A percentile compares a stretch with the other conserved stretches of the same genome.
Evolutionary conservation across 2,888 invertebrate species (phyloP).

Genomic region (Meliscaeva auricollis): DNA sequence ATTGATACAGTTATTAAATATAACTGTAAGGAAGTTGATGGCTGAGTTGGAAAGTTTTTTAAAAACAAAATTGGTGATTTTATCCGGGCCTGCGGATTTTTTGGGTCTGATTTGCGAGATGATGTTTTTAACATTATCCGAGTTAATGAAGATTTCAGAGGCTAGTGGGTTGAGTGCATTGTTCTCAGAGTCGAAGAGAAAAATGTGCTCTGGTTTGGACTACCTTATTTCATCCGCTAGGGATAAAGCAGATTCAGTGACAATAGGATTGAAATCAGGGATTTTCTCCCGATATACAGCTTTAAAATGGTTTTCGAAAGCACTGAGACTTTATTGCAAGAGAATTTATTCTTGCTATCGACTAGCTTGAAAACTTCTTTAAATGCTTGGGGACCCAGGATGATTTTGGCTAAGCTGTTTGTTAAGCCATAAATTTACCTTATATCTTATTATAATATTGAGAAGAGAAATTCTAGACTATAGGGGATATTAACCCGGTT

Average conservation of each 20-base stretch:
- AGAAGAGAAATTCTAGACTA: too few relatives aligned
- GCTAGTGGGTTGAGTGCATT: background rate
- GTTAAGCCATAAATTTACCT: too few relatives aligned
- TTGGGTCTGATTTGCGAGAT: background rate
- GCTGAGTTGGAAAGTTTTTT: background rate
- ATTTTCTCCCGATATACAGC: background rate
- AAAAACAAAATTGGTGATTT: background rate
- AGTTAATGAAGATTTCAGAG: background rate
- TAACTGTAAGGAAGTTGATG: background rate
- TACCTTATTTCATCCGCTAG: background rate
- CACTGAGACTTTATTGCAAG: too few relatives aligned
- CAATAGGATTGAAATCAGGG: background rate
- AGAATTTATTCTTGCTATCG: background rate
- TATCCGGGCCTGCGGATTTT: background rate
- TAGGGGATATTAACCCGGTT: too few relatives aligned
- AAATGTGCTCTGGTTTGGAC: background rate
- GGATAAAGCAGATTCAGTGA: background rate
- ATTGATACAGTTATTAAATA: background rate
- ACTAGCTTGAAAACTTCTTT: too few relatives aligned
- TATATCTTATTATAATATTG: too few relatives aligned
- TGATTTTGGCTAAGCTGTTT: too few relatives aligned
- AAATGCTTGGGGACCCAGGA: too few relatives aligned
- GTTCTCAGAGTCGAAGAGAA: background rate
- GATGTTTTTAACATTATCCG: background rate
- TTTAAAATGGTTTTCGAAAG: too few relatives aligned